phyloP scores from a whole-genome alignment of 1,140 invertebrate species.

The Orchestia grillus region DNA sequence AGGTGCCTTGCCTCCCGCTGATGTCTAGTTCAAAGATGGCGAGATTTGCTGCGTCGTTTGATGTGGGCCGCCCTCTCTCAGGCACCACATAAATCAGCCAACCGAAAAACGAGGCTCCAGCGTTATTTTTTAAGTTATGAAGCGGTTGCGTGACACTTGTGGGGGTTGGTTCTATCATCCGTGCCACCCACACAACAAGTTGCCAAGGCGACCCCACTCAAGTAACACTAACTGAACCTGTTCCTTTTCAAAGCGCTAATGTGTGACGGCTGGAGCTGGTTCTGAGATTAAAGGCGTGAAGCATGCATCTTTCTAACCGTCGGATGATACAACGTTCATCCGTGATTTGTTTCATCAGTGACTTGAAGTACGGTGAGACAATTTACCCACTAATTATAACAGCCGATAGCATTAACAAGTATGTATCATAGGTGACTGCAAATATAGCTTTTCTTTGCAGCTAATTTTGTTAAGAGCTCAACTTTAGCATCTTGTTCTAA shows the following conservation, averaged over 20 bases:
- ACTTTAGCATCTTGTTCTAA: background rate
- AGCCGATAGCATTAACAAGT: background rate
- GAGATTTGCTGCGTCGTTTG: constrained; percentile 41
- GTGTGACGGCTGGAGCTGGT: background rate
- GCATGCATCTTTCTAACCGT: background rate
- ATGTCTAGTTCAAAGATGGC: constrained; percentile 14
- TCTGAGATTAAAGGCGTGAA: background rate
- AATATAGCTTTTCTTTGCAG: background rate
- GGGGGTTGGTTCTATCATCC: background rate
- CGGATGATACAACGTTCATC: background rate
- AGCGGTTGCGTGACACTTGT: constrained; percentile 12
- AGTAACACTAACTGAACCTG: background rate
- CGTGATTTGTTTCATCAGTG: background rate
- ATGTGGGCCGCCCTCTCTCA: constrained; percentile 9
- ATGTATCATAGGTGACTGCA: background rate
- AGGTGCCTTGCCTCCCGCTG: background rate
- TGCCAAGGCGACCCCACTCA: background rate
- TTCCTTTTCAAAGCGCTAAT: background rate
- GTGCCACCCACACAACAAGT: background rate
- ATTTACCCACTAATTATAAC: background rate
- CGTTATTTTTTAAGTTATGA: constrained; percentile 22
- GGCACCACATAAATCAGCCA: background rate
- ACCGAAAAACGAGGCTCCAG: background rate
- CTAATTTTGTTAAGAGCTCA: too few species aligned
- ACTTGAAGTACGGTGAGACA: background rate